Base-by-base conservation (phyloP, 2,113 vertebrate species). In the Podilymbus podiceps region DNA sequence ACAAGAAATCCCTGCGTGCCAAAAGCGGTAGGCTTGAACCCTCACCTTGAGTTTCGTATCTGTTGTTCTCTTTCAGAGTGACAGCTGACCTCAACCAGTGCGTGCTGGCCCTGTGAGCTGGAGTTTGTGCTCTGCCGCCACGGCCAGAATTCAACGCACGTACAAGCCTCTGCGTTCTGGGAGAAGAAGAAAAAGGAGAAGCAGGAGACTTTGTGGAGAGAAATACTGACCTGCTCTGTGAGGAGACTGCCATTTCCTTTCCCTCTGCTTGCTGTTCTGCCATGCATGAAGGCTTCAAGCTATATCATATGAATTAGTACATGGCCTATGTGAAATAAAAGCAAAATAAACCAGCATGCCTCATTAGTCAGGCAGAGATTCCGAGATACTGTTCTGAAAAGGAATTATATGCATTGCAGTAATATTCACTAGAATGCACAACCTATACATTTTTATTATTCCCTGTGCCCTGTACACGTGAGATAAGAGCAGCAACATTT, bases 81-180 rank as follows among this genome's bases (percentile, higher is more conserved):
- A 69, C 27, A 52, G 23, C 5, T 50, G 24, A 17, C 38, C n/a
- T 88, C 1, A 2, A 38, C 9, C 56, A 82, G 44, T 0, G 0
- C 0, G 0, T 82, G 38, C 47, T 92, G 62, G 62, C 17, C 12
- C 22, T 2, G 0, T 12, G n/a, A 38, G 15, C n/a, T 79, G 53
- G 35, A 80, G 49, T 47, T 38, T 38, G 35, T 82, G 28, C 47
- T 71, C 52, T 82, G 52, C 38, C 44, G 27, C 19, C 5, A 1
- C 1, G 10, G n/a, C 60, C 52, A 79, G n/a, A 17, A 28, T 55
- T 74, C 31, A 44, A 44, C 2, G 3, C 27, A 33, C 1, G 0
- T 56, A 64, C 42, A 76, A n/a, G 64, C 42, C 27, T 82, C 56
- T 47, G 44, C 1, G 1, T 63, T 83, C 76, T 56, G 58, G 35